A percentile compares a stretch with the other conserved stretches of the same genome.
phyloP scores from a whole-genome alignment of 1,140 invertebrate genomes.

The Lordiphosa clarofinis region DNA sequence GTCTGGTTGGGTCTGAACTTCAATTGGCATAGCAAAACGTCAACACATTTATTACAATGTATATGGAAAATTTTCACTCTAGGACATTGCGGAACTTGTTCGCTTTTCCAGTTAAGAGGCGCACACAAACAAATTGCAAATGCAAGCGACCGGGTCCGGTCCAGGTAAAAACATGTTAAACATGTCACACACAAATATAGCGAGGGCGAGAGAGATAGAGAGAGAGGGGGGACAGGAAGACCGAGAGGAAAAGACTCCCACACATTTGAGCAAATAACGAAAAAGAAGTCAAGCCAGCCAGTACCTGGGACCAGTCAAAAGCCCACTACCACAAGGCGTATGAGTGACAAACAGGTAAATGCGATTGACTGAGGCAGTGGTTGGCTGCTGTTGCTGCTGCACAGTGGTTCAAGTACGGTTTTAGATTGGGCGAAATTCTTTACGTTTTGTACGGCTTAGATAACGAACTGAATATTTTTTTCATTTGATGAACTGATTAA shows the following conservation, averaged over 20 bases:
- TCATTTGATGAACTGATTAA: too few relatives aligned
- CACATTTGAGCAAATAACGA: conserved; percentile 14
- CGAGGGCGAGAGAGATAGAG: not conserved
- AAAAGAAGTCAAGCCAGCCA: conserved; percentile 10
- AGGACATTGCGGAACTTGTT: conserved; percentile 43
- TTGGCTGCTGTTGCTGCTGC: conserved; percentile 7
- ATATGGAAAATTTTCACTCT: conserved; percentile 28
- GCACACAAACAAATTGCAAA: conserved; percentile 34
- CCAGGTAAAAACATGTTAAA: conserved; percentile 59
- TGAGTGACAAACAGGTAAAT: conserved; percentile 63
- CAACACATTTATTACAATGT: too few relatives aligned
- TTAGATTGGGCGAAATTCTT: too few relatives aligned
- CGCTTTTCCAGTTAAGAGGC: conserved; percentile 32
- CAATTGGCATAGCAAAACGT: conserved; percentile 3
- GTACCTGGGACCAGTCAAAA: conserved; percentile 2
- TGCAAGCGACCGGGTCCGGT: conserved; percentile 19
- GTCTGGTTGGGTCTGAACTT: conserved; percentile 20
- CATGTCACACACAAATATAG: conserved; percentile 44
- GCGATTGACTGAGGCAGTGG: conserved; percentile 57
- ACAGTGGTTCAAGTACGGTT: too few relatives aligned
- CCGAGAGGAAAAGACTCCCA: conserved; percentile 14
- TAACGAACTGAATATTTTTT: too few relatives aligned
- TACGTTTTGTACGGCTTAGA: too few relatives aligned
- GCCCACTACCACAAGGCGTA: conserved; percentile 51
- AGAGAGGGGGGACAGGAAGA: not conserved